Evolutionary conservation across 1,140 invertebrate genomes (phyloP).

Genomic region (Coelopa frigida): DNA sequence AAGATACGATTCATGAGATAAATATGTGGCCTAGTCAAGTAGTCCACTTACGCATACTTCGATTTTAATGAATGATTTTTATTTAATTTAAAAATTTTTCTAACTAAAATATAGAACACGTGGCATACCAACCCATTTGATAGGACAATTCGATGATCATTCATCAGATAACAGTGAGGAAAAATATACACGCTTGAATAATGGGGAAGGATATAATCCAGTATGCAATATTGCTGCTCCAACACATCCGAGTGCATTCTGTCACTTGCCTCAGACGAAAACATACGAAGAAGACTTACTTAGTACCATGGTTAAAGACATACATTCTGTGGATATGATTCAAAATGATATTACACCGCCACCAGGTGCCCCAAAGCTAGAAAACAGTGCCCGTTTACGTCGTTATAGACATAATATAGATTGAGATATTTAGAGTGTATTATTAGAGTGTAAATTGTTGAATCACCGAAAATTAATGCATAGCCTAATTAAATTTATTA

Average conservation of each 20-base stretch:
- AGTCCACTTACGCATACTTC: too few relatives aligned
- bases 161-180: conserved; percentile 26
- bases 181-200: too few relatives aligned
- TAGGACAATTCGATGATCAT: conserved; percentile 30
- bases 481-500: too few relatives aligned
- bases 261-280: not conserved
- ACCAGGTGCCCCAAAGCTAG: conserved; percentile 37
- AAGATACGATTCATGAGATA: not conserved
- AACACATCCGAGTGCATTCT: not conserved
- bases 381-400: conserved; percentile 41
- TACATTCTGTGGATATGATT: conserved; percentile 13
- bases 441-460: too few relatives aligned
- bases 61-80: too few relatives aligned
- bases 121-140: conserved; percentile 24
- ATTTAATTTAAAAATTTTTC: conserved; percentile 1
- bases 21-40: not conserved
- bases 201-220: too few relatives aligned
- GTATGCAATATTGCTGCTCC: conserved; percentile 1
- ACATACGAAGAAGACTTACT: conserved; percentile 2
- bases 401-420: conserved; percentile 42
- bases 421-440: too few relatives aligned
- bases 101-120: conserved; percentile 19
- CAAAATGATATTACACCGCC: conserved; percentile 37
- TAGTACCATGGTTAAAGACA: conserved; percentile 10
- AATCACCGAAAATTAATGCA: too few relatives aligned